These are phyloP conservation scores for Leptinotarsa haldemani DNA, from an alignment of 2,888 invertebrate species.

Conservation along the genomic window DNA sequence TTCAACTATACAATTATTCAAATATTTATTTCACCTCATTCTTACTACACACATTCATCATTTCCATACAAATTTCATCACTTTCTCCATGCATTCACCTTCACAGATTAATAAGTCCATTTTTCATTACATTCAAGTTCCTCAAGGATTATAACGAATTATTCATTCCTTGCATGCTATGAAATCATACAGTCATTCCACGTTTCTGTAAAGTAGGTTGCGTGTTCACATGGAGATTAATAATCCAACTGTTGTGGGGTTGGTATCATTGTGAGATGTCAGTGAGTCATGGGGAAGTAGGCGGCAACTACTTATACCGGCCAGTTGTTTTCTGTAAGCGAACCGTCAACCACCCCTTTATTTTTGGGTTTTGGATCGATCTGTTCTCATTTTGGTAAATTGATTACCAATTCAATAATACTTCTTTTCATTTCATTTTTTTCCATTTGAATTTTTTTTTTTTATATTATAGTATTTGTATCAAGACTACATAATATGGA, in stretches of 20 bases:
- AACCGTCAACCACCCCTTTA: not conserved
- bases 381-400: not conserved
- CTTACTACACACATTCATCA: no score
- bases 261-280: constrained; percentile 6
- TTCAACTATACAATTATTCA: no score
- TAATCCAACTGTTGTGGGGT: constrained; percentile 2
- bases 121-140: not conserved
- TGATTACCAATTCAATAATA: no score
- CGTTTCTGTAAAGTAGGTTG: not conserved
- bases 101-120: no score
- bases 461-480: no score
- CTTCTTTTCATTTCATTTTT: no score
- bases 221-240: constrained; percentile 4
- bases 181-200: not conserved
- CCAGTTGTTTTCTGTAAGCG: not conserved
- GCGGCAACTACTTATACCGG: not conserved
- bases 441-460: no score
- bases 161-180: not conserved
- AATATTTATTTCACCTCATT: no score
- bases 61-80: no score
- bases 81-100: no score
- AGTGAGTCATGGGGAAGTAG: not conserved
- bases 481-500: no score
- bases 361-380: not conserved
- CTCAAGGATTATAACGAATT: not conserved